Evolutionary conservation across 2,888 invertebrate species (phyloP).

Genomic region (Polyploca ridens): DNA sequence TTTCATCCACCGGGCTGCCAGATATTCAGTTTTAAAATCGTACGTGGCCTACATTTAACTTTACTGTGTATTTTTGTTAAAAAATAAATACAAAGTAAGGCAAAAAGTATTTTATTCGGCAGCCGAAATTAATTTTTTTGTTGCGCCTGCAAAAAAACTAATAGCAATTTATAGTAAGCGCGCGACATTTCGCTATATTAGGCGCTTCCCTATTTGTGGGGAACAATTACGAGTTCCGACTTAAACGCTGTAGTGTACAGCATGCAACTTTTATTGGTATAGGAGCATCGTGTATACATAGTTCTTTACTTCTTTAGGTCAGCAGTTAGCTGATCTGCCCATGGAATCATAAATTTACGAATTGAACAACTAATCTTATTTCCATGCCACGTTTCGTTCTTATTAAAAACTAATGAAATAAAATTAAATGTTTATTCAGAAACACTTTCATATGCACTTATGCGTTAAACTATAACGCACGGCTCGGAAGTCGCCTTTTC

Average conservation of each 20-base stretch:
- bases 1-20: neutral
- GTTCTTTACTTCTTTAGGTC: neutral
- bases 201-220: conserved; percentile 47
- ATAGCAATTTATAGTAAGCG: conserved; percentile 53
- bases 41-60: conserved; percentile 9
- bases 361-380: too few relatives aligned
- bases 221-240: conserved; percentile 37
- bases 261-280: conserved; percentile 6
- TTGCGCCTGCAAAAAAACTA: conserved; percentile 50
- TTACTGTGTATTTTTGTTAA: neutral
- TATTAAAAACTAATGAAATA: too few relatives aligned
- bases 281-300: neutral
- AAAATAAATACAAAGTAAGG: neutral
- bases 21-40: neutral
- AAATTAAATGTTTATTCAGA: too few relatives aligned
- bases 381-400: too few relatives aligned
- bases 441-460: too few relatives aligned
- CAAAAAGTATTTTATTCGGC: neutral
- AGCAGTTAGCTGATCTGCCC: neutral
- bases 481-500: too few relatives aligned
- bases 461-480: too few relatives aligned
- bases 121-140: conserved; percentile 43
- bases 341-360: too few relatives aligned
- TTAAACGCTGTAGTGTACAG: conserved; percentile 12
- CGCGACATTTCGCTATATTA: conserved; percentile 48